Evolutionary conservation across 2,888 invertebrate genomes (phyloP), one percentile per base, ranked within the genome.

Genomic region (Cheilosia grossa): DNA sequence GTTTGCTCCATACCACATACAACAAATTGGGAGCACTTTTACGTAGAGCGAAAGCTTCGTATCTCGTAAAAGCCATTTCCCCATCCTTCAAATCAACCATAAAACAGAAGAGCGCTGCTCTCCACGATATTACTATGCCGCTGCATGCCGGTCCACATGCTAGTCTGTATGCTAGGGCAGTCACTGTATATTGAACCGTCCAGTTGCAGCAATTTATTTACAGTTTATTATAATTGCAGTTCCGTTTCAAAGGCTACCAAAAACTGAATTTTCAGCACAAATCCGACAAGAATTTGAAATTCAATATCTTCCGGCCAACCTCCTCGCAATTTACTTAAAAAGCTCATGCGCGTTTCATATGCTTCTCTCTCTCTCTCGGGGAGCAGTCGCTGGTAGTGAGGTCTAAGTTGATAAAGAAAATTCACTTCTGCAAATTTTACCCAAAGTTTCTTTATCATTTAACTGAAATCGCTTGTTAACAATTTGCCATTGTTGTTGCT

Each of bases 401-500:
- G 2, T 30, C 30, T 30, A 9, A 30, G 61, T 56, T 75, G 70
- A 77, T 85, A 67, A 81, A 77, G 80, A 81, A 75, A 67, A 77
- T 70, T 59, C 75, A 81, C 85, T 77, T 80, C 81, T 81, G 81
- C 75, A 72, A 81, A 69, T 70, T 70, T 79, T 79, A 37, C 59
- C 83, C 74, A 37, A 83, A 66, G 73, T 85, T 77, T 56, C 58
- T 77, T 81, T 85, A 81, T 77, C 81, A 81, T 63, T 81, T 53
- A 75, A 81, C 80, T 51, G 58, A 80, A 37, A 85, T 67, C 67
- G 81, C 81, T 85, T 72, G 85, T 77, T 85, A 85, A 85, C 85
- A 85, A 85, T 75, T 81, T 72, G 80, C 72, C 75, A 72, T 72
- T 49, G 56, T 42, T 61, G 64, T 42, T 66, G 59, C 42, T 78